Conservation (phyloP, 2,888 invertebrate genomes). For the Eristalis arbustorum region DNA sequence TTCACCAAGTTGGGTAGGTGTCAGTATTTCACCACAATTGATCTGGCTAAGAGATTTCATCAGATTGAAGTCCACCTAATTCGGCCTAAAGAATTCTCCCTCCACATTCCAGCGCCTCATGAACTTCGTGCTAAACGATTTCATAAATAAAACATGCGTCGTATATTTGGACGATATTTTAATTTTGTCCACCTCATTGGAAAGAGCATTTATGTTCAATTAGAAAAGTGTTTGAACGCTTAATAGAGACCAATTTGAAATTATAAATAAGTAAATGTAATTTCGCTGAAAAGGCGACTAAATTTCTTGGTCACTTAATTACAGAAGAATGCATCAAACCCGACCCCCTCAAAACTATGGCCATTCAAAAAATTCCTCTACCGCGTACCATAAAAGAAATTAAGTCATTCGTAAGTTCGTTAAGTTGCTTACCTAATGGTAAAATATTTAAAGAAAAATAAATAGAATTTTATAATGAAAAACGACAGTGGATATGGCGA, state of each 20-base stretch:
- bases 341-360: slow-evolving; percentile 72
- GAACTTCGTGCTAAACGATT: slow-evolving; percentile 71
- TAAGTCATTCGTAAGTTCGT: slow-evolving; percentile 68
- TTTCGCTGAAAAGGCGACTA: slow-evolving; percentile 13
- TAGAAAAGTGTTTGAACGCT: slow-evolving; percentile 3
- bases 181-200: slow-evolving; percentile 50
- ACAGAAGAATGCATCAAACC: slow-evolving; percentile 56
- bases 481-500: slow-evolving; percentile 16
- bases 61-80: not conserved
- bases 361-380: slow-evolving; percentile 50
- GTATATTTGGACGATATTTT: slow-evolving; percentile 74
- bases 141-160: slow-evolving; percentile 71
- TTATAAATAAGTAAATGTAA: slow-evolving; percentile 38
- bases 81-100: slow-evolving; percentile 47
- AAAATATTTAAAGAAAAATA: slow-evolving; percentile 2
- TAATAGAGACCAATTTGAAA: slow-evolving; percentile 58
- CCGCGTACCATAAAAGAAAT: slow-evolving; percentile 72
- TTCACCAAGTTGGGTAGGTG: slow-evolving; percentile 72
- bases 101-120: slow-evolving; percentile 71
- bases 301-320: slow-evolving; percentile 41
- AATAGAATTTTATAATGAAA: not conserved
- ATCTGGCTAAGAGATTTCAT: too few species aligned
- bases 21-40: slow-evolving; percentile 62
- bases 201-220: slow-evolving; percentile 10
- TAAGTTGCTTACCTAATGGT: slow-evolving; percentile 42